Evolutionary conservation across 2,797 vertebrate species (phyloP).

Genomic region (Chloroceryle inda): DNA sequence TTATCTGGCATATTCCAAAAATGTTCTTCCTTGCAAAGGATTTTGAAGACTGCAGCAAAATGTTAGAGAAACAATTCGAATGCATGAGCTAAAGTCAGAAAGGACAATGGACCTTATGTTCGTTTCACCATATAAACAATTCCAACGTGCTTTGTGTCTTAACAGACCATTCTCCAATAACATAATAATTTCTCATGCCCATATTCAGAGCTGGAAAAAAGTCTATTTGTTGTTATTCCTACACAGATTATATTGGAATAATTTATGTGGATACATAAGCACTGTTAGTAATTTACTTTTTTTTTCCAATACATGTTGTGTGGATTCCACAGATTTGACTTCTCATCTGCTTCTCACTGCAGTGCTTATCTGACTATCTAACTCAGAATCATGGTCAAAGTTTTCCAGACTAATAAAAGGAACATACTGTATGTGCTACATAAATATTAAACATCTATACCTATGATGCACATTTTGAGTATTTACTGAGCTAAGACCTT

Average conservation of each 20-base stretch:
- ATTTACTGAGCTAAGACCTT: background rate
- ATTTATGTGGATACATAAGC: background rate
- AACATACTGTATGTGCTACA: background rate
- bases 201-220: background rate
- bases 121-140: background rate
- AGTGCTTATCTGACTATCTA: background rate
- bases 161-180: background rate
- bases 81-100: background rate
- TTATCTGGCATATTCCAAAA: constrained; percentile 14
- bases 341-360: background rate
- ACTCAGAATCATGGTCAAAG: background rate
- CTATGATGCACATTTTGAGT: background rate
- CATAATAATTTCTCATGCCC: background rate
- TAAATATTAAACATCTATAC: background rate
- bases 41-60: constrained; percentile 7
- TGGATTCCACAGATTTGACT: background rate
- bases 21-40: background rate
- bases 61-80: background rate
- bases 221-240: background rate
- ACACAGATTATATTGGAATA: background rate
- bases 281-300: background rate
- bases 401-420: background rate
- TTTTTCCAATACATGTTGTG: background rate
- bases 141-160: background rate
- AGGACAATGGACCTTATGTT: background rate